A percentile compares a stretch with the other conserved stretches of the same genome.
These are phyloP conservation scores for Coracopsis vasa DNA, from an alignment of 2,113 vertebrate genomes.

Conservation along the genomic window DNA sequence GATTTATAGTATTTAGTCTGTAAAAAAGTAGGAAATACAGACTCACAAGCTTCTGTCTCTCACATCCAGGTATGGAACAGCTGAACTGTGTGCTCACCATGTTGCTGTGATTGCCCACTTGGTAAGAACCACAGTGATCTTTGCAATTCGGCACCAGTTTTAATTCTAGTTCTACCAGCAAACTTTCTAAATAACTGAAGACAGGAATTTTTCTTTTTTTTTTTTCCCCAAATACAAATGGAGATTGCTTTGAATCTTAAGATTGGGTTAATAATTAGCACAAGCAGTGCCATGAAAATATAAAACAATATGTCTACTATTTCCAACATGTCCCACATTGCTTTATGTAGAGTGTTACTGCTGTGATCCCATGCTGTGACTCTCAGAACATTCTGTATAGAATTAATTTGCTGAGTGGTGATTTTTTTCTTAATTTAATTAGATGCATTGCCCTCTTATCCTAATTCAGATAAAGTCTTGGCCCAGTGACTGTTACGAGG, in stretches of 20 bases:
- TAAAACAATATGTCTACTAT: not conserved
- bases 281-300: not conserved
- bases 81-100: constrained; percentile 92
- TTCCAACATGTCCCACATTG: not conserved
- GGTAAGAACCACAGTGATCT: constrained; percentile 74
- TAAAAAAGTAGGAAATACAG: not conserved
- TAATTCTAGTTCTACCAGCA: not conserved
- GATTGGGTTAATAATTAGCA: not conserved
- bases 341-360: not conserved
- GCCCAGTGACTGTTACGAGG: constrained; percentile 75
- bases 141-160: not conserved
- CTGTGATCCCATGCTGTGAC: not conserved
- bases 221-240: not conserved
- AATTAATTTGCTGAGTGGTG: not conserved
- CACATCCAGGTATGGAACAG: constrained; percentile 84
- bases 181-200: not conserved
- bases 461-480: constrained; percentile 76
- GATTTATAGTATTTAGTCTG: not conserved
- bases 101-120: constrained; percentile 81
- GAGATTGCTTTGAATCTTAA: not conserved
- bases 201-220: not conserved
- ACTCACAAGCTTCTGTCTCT: not conserved
- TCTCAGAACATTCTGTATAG: not conserved
- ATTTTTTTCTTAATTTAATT: not conserved
- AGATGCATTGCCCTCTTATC: not conserved